A percentile compares a stretch with the other conserved stretches of the same genome.
Evolutionary conservation across 2,888 invertebrate genomes (phyloP).

Genomic region (Argynnis bischoffii): DNA sequence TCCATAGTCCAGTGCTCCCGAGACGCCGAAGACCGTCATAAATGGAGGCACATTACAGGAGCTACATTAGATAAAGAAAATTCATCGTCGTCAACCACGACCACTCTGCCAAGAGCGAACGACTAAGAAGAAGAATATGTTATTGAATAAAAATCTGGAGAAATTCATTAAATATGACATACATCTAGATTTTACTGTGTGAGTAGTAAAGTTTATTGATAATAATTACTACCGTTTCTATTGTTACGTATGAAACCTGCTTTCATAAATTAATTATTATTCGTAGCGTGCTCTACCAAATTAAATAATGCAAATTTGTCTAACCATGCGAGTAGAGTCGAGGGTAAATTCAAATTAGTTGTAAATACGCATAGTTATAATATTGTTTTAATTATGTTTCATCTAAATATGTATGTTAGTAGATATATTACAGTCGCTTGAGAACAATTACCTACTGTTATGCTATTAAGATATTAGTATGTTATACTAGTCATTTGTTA

Average conservation of each 20-base stretch:
- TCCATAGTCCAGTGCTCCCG: no score
- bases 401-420: conserved; percentile 12
- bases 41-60: no score
- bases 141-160: no score
- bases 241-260: conserved; percentile 9
- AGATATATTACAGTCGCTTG: background rate
- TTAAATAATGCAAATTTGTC: conserved; percentile 34
- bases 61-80: no score
- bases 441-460: background rate
- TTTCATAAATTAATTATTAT: conserved; percentile 20
- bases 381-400: conserved; percentile 26
- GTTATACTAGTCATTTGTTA: no score
- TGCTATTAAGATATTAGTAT: background rate
- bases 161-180: no score
- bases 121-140: no score
- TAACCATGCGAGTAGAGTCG: conserved; percentile 29
- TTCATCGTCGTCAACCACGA: no score
- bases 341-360: conserved; percentile 32
- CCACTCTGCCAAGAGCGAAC: no score
- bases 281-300: conserved; percentile 24
- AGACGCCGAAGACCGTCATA: no score
- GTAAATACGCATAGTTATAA: conserved; percentile 30
- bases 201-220: background rate
- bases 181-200: background rate
- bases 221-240: conserved; percentile 1